Conservation (phyloP, 2,113 vertebrate species). For the Perognathus longimembris region DNA sequence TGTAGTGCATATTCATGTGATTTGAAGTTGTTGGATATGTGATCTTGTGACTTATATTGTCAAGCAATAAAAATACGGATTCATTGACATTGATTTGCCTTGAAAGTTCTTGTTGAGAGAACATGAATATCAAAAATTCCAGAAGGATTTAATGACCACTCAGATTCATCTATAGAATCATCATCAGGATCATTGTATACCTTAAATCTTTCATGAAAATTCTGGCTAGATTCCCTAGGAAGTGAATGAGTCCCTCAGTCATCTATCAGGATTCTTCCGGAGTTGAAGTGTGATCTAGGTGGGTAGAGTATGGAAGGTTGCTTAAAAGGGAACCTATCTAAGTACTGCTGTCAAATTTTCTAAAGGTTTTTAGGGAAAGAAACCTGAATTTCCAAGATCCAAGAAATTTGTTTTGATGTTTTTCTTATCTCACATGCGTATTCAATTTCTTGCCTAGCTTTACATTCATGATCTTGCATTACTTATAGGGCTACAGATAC, state of each 20-base stretch:
- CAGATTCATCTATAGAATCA: too few relatives aligned
- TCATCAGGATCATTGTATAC: too few relatives aligned
- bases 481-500: background rate
- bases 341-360: background rate
- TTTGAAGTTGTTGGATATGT: too few relatives aligned
- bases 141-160: too few relatives aligned
- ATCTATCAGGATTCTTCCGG: background rate
- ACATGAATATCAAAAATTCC: too few relatives aligned
- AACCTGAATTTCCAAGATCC: constrained; percentile 25
- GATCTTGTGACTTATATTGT: too few relatives aligned
- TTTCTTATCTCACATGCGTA: background rate
- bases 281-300: background rate
- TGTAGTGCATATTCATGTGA: too few relatives aligned
- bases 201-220: background rate
- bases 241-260: background rate
- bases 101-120: too few relatives aligned
- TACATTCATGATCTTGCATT: background rate
- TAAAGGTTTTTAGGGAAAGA: background rate
- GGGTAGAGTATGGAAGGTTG: background rate
- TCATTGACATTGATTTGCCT: too few relatives aligned
- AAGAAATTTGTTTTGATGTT: background rate
- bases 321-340: background rate
- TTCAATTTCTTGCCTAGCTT: background rate
- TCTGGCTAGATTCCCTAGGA: background rate
- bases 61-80: too few relatives aligned